phyloP scores from a whole-genome alignment of 1,140 invertebrate genomes.

The Orius insidiosus region DNA sequence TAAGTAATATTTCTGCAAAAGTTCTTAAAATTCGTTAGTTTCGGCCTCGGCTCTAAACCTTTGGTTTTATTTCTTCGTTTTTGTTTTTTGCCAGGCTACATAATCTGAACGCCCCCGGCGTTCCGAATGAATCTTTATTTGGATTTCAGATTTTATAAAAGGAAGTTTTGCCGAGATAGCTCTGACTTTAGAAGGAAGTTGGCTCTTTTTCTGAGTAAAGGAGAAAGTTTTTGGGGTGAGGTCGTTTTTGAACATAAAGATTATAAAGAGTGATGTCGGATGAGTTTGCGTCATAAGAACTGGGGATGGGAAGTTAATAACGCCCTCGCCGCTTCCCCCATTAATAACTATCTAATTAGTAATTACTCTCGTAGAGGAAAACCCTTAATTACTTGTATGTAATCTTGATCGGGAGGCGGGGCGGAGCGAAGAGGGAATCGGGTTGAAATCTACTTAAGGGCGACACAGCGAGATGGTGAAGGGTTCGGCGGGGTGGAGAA shows the following conservation, averaged over 20 bases:
- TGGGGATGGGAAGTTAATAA: constrained; percentile 12
- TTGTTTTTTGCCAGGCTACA: too few species aligned
- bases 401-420: constrained; percentile 15
- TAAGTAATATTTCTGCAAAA: too few species aligned
- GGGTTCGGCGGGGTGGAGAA: constrained; percentile 1
- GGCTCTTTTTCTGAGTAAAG: too few species aligned
- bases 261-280: constrained; percentile 3
- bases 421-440: constrained; percentile 4
- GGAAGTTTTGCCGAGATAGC: too few species aligned
- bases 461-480: constrained; percentile 1
- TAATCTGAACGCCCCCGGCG: too few species aligned
- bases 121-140: too few species aligned
- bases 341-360: constrained; percentile 17
- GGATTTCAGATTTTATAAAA: too few species aligned
- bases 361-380: constrained; percentile 11
- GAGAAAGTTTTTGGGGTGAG: background rate
- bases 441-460: constrained; percentile 10
- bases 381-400: constrained; percentile 17
- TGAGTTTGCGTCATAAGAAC: constrained; percentile 5
- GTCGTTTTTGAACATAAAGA: background rate
- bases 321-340: constrained; percentile 9
- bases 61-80: too few species aligned
- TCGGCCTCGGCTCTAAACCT: too few species aligned
- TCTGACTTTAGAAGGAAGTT: too few species aligned
- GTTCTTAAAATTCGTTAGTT: too few species aligned